Evolutionary conservation across 2,888 invertebrate species (phyloP), one percentile per base, ranked within the genome.

Genomic region (Brachypterus glaber): DNA sequence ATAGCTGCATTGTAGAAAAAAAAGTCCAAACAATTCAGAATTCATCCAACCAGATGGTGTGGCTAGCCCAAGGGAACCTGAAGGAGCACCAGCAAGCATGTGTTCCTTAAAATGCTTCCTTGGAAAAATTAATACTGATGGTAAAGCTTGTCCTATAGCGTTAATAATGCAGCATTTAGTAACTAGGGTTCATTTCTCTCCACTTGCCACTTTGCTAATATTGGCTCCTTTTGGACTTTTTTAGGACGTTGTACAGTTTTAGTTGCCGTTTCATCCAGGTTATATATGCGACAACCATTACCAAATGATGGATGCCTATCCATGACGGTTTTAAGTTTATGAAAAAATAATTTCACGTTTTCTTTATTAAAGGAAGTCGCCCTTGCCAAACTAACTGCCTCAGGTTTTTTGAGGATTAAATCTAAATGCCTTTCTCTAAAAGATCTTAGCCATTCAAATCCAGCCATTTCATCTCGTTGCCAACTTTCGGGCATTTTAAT

Each of bases 181-280:
- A 36, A 39, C 21, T 42, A 39, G 15, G 36, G 16, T 24, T 39
- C 39, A 31, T 30, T 31, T 2, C 32, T 31, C 14, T 32, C 30
- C 14, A 26, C 27, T 21, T 26, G 40, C 8, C 29, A 15, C 27
- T 33, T 17, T 26, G 17, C 33, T 17, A 39, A 11, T 9, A 34
- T 27, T 25, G 40, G 35, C 17, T 32, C 40, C 2, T 32, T 27
- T 12, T 30, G 8, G 12, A 45, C 41, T 32, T 47, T 47, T 37
- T 27, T n/a, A 29, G 45, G 27, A 25, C 43, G 44, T 36, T 44
- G 45, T 14, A 43, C 43, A 16, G 45, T 45, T 4, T 21, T 38
- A n/a, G 45, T 43, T 8, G 32, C 39, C 17, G 46, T 46, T 26
- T 47, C 44, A 33, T 46, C 45, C 11, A 46, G 36, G 30, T 43